phyloP scores from a whole-genome alignment of 2,888 invertebrate genomes.

The Dorcus hopei region DNA sequence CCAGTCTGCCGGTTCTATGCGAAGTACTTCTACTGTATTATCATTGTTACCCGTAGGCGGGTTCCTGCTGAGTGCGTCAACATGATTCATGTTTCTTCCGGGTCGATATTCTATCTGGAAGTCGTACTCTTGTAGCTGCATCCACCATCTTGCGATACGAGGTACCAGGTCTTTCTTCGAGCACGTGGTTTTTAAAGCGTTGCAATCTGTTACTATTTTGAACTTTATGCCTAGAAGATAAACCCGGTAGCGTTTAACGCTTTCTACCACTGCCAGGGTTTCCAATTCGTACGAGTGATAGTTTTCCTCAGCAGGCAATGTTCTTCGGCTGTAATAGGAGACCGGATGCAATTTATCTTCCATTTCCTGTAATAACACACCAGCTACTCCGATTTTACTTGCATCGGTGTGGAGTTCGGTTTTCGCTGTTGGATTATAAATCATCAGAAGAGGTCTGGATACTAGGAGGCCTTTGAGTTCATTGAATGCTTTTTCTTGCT shows the following conservation, averaged over 20 bases:
- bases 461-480: no score
- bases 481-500: no score
- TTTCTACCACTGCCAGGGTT: constrained; percentile 27
- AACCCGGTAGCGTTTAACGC: constrained; percentile 22
- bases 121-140: constrained; percentile 26
- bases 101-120: background rate
- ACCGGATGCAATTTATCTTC: no score
- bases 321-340: no score
- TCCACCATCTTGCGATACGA: constrained; percentile 26
- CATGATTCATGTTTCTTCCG: no score
- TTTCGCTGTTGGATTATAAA: constrained; percentile 22
- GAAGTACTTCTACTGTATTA: no score
- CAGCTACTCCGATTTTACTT: no score
- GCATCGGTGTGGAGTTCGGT: constrained; percentile 34
- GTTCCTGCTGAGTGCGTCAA: no score
- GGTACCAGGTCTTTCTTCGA: constrained; percentile 26
- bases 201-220: constrained; percentile 27
- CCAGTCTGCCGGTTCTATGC: no score
- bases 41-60: no score
- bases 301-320: constrained; percentile 24
- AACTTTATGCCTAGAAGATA: constrained; percentile 23
- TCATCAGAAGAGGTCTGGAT: background rate
- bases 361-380: constrained; percentile 11
- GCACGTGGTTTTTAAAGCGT: constrained; percentile 22
- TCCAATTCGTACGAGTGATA: constrained; percentile 27